Conservation (phyloP, 2,888 invertebrate species). For the Ptychoptera albimana region DNA sequence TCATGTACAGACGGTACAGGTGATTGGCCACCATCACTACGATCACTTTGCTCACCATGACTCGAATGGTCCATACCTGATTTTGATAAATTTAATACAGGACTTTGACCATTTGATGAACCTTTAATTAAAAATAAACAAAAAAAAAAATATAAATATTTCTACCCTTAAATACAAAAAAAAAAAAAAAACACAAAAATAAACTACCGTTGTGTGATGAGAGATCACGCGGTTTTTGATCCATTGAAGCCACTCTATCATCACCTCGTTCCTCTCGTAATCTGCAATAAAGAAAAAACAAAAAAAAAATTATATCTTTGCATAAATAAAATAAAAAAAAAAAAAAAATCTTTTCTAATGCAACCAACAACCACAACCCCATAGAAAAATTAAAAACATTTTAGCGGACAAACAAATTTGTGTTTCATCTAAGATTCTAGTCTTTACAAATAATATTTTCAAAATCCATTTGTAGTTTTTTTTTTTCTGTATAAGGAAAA, state of each 20-base stretch:
- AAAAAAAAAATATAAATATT: not conserved
- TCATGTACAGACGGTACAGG: constrained; percentile 43
- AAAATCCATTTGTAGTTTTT: no score
- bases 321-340: not conserved
- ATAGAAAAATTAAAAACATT: no score
- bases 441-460: no score
- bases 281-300: constrained; percentile 41
- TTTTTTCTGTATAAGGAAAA: no score
- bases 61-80: constrained; percentile 64
- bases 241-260: constrained; percentile 64
- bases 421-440: no score
- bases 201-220: constrained; percentile 72
- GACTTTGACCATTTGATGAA: constrained; percentile 82
- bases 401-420: no score
- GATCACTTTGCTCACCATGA: constrained; percentile 40
- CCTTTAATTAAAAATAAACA: constrained; percentile 16
- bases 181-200: not conserved
- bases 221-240: constrained; percentile 68
- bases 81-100: constrained; percentile 80
- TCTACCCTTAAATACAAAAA: not conserved
- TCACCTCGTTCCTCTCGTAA: constrained; percentile 77
- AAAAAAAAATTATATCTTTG: constrained; percentile 11
- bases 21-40: constrained; percentile 40
- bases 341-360: not conserved
- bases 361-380: no score